Evolutionary conservation across 1,140 invertebrate species (phyloP).

Genomic region (Hycleus phaleratus): DNA sequence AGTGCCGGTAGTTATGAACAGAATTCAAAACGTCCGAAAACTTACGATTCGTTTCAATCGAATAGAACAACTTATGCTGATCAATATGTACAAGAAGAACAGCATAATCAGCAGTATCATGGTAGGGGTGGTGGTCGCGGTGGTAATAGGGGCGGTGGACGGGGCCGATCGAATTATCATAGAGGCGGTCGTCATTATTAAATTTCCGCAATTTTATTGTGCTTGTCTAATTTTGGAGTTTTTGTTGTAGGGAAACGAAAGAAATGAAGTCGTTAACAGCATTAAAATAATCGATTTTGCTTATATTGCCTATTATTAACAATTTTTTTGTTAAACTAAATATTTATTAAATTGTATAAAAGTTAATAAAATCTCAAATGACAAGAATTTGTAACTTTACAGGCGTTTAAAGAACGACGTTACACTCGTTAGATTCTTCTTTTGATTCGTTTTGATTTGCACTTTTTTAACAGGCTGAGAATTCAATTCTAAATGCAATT

Average conservation of each 20-base stretch:
- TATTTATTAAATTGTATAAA: not conserved
- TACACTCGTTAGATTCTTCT: conserved; percentile 3
- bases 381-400: not conserved
- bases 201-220: not conserved
- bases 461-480: not conserved
- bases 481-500: conserved; percentile 49
- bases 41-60: conserved; percentile 38
- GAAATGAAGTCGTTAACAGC: no score
- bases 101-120: conserved; percentile 37
- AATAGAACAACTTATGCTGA: conserved; percentile 36
- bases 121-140: conserved; percentile 13
- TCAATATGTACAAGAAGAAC: conserved; percentile 38
- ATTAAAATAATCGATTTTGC: not conserved
- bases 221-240: not conserved
- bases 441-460: not conserved
- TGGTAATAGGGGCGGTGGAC: conserved; percentile 18
- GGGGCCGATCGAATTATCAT: conserved; percentile 38
- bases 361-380: not conserved
- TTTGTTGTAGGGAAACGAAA: no score
- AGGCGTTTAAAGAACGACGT: conserved; percentile 6
- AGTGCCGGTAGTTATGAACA: conserved; percentile 23
- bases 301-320: not conserved
- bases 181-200: conserved; percentile 28
- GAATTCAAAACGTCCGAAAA: conserved; percentile 33
- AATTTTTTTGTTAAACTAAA: not conserved